A percentile compares a stretch with the other conserved stretches of the same genome.
These are phyloP conservation scores for Mastomys natalensis DNA, from an alignment of 2,113 vertebrate species.

Conservation along the genomic window DNA sequence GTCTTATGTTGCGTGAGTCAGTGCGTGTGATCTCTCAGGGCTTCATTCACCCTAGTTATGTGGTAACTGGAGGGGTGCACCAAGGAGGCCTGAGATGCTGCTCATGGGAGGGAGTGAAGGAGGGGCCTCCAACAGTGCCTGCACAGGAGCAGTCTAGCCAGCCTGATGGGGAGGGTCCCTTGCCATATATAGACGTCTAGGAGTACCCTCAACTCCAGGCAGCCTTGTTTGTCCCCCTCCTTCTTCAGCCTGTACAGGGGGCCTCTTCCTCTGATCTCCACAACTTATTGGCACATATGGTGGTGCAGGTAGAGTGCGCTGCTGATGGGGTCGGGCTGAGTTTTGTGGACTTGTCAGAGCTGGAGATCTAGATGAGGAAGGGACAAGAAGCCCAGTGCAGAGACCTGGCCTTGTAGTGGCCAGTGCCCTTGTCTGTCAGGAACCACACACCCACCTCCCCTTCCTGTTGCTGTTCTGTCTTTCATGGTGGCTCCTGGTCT, in stretches of 20 bases:
- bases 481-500: neutral
- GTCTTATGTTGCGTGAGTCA: neutral
- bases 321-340: neutral
- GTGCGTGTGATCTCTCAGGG: neutral
- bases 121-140: neutral
- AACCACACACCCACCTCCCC: no score
- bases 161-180: neutral
- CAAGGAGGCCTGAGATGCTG: neutral
- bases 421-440: neutral
- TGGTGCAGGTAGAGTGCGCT: neutral
- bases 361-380: neutral
- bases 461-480: neutral
- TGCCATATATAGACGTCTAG: no score
- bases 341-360: neutral
- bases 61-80: neutral
- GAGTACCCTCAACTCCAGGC: neutral
- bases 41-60: neutral
- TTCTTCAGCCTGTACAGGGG: no score
- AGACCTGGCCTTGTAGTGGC: neutral
- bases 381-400: neutral
- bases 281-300: neutral
- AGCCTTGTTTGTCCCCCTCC: no score
- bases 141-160: neutral
- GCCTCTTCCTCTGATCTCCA: no score
- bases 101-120: neutral